Base-by-base conservation (phyloP, 2,113 vertebrate genomes). In the Crotophaga sulcirostris region DNA sequence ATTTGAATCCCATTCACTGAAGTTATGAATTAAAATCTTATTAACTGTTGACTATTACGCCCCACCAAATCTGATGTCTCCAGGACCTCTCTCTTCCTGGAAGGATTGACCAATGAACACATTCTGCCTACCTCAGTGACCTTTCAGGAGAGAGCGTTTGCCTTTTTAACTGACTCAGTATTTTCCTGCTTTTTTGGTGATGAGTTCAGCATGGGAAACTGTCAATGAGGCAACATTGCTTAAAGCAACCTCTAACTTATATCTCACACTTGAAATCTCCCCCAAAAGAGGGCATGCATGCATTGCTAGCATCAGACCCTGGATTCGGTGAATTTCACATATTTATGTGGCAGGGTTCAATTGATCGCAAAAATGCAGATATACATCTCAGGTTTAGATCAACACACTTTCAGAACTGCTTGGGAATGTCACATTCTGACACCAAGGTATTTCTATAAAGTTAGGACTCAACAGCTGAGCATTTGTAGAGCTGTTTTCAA, bases 401-500 rank as follows among this genome's bases (percentile, higher is more conserved):
- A 59, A 55, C 33, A 51, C 55, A 38, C 29, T 90, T 93, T 52
- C 60, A 78, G 44, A 79, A 52, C 10, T 69, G 58, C 52, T 80
- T 91, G 73, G 12, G 81, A 73, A 93, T 9, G 16, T 19, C 28
- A 78, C 24, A 42, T 73, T 74, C 68, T 84, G 90, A 84, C 91
- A 91, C 58, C 29, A 94, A 97, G 69, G 96, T 94, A 93, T 90
- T 75, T 94, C 92, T 91, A 54, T 66, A 70, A 94, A 93, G 58
- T 91, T 88, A 67, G 51, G 34, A 87, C 85, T 95, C 51, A 38
- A 94, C 82, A 97, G 84, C 89, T 97, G 96, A 97, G 82, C 29
- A 7, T 92, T 96, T 94, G 52, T 93, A 81, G 89, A 96, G 26
- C 95, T 95, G 87, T 94, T 97, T 96, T 96, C 92, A 97, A 97